Base-by-base conservation (phyloP, 2,888 invertebrate species). In the Conistra vaccinii region DNA sequence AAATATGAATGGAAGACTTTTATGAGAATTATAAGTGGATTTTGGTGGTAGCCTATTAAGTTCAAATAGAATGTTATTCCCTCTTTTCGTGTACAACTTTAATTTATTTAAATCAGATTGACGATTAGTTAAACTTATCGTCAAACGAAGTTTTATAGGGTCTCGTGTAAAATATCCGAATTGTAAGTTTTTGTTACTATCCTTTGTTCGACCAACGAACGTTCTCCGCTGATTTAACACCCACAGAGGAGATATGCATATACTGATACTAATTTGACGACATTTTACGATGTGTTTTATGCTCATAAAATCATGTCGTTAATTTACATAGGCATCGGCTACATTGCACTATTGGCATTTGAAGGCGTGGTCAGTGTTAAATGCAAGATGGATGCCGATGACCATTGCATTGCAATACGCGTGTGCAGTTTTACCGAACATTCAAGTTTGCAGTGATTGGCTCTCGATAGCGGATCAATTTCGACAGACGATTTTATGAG, bases 361-460 rank as follows among this genome's bases (percentile, higher is more conserved):
- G 7, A 73, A 77, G 77, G 77, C 42, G 75, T 77, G 57, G 62
- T 58, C 35, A 45, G 35, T 61, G 42, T 23, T 17, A 20, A 65
- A 48, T 65, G 63, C 35, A 78, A 76, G 32, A 81, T 81, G 45
- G 60, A 48, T 10, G 39, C 39, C n/a, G 74, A 63, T 51, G 63
- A 53, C 51, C 14, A 42, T 48, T 26, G 51, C 48, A 58, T 35
- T 77, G 60, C 81, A 75, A 48, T 65, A 29, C 58, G 81, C 60
- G 7, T 53, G 63, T 78, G 75, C 76, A 69, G 35, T 35, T 53
- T 53, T 9, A 69, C 5, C 14, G n/a, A 26, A 17, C 45, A 75
- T 73, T 53, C 14, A 63, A 63, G 51, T 73, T 29, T n/a, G 26
- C 45, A 35, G n/a, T 45, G 53, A 81, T 75, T 78, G 76, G 60